Base-by-base conservation (phyloP, 2,797 vertebrate genomes). In the Acanthurus tractus region DNA sequence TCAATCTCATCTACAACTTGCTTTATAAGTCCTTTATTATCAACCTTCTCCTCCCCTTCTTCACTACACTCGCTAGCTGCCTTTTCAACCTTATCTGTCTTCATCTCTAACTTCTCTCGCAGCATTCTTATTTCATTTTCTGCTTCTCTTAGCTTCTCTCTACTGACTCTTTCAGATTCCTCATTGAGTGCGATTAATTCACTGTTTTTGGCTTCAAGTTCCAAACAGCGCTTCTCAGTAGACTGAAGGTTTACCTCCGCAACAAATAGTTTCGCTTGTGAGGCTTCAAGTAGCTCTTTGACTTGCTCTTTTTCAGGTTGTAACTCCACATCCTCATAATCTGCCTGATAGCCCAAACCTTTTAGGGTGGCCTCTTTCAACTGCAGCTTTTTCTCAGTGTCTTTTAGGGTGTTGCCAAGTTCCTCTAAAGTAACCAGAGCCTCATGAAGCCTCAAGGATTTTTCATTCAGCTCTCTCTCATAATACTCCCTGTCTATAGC, bases 361-460 rank as follows among this genome's bases (percentile, higher is more conserved):
- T 94, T 92, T 22, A 96, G 86, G 0, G 95, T 96, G 70, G 96
- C 96, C 66, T 96, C 95, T 81, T 94, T 96, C 65, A 96, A 79
- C 59, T 96, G 95, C 25, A 96, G 89, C 78, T 93, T 95, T 85
- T 93, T 95, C 84, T 96, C 95, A 0, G 94, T 96, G 57, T 95
- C 94, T 86, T 94, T 96, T 6, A 96, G 90, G 68, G 84, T 94
- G 81, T 62, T 93, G 15, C 93, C 94, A 4, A 96, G 90, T 70
- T 93, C 88, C 81, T 96, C 95, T 61, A 96, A 74, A 0, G 93
- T 95, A 52, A 94, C 77, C 5, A 96, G 87, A 34, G 95, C 95
- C 79, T 96, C 95, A 62, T 95, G 94, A 34, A 96, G 95, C 84
- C 94, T 93, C 75, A 93, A 61, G 12, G 95, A 95, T 76, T 94